These are phyloP conservation scores for Probaryconus sp. DNA, from an alignment of 1,140 invertebrate species.

Conservation along the genomic window DNA sequence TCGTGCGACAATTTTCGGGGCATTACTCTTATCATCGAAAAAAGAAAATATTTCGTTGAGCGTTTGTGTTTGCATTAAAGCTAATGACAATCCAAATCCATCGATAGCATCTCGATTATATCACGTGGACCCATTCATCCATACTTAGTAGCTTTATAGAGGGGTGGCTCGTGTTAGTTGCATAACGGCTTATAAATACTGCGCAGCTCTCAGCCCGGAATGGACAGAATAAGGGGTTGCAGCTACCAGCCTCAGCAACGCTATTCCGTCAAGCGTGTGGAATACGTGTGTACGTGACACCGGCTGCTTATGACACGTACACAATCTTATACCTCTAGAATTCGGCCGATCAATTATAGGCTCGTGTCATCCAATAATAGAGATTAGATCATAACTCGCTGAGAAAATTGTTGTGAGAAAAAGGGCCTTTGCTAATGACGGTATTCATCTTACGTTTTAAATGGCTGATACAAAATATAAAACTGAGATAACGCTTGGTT, in stretches of 20 bases:
- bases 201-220: slow-evolving; percentile 52
- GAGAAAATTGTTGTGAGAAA: slow-evolving; percentile 57
- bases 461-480: no score
- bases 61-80: slow-evolving; percentile 54
- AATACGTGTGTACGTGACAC: slow-evolving; percentile 54
- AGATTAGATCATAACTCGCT: slow-evolving; percentile 68
- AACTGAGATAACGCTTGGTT: no score
- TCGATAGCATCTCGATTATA: slow-evolving; percentile 71
- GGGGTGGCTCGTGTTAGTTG: slow-evolving; percentile 61
- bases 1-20: slow-evolving; percentile 38
- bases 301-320: slow-evolving; percentile 56
- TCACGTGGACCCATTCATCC: slow-evolving; percentile 64
- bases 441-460: no score
- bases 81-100: slow-evolving; percentile 69
- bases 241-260: slow-evolving; percentile 31
- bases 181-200: slow-evolving; percentile 66
- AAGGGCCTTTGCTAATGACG: neutral
- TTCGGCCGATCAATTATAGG: slow-evolving; percentile 75
- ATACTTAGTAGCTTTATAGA: slow-evolving; percentile 58
- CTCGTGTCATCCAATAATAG: slow-evolving; percentile 72
- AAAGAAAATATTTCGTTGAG: slow-evolving; percentile 48
- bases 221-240: slow-evolving; percentile 56
- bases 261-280: slow-evolving; percentile 51
- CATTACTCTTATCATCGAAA: slow-evolving; percentile 45
- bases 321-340: slow-evolving; percentile 61